Base-by-base conservation (phyloP, 2,113 vertebrate species). In the Spea multiplicata region DNA sequence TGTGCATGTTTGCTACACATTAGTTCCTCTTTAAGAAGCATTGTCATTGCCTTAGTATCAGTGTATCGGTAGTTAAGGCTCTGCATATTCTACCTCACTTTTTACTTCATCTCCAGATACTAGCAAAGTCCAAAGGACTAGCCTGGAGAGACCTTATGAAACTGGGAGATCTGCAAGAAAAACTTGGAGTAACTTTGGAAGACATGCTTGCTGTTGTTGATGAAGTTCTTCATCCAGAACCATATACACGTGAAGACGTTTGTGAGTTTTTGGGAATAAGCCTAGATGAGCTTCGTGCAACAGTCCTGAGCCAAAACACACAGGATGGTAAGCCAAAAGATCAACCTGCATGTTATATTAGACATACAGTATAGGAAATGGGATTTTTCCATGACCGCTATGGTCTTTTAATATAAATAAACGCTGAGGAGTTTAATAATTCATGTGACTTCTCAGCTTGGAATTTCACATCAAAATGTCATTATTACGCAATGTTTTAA, bases 241-340 rank as follows among this genome's bases (percentile, higher is more conserved):
- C 96, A 6, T 99, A 98, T 85, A 94, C 88, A 88, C 14, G 87
- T 45, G 93, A 96, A 81, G 97, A 99, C 90, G 90, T 99, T 87
- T 98, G 95, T 87, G 88, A 81, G 76, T 85, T 80, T 82, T 90
- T 99, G 88, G 93, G 85, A 83, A 89, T 98, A 86, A 95, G 87
- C 80, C 66, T 86, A 8, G 90, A 94, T 85, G 90, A 96, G 64
- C 90, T 99, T 44, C 81, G 44, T 49, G 86, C 90, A 64, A 86
- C 91, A 69, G 90, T 98, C 82, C 92, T 96, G 9, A 96, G 86
- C 77, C 84, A 92, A 59, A 95, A 96, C 88, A 98, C 93, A 68
- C 94, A 93, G 81, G 91, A 96, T 1, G 91, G 97, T 98, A 80
- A 94, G 95, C 73, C 9, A 65, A 17, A 70, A 2, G 14, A 46